Evolutionary conservation across 2,113 vertebrate genomes (phyloP), one percentile per base, ranked within the genome.

Genomic region (Ceratotherium simum): DNA sequence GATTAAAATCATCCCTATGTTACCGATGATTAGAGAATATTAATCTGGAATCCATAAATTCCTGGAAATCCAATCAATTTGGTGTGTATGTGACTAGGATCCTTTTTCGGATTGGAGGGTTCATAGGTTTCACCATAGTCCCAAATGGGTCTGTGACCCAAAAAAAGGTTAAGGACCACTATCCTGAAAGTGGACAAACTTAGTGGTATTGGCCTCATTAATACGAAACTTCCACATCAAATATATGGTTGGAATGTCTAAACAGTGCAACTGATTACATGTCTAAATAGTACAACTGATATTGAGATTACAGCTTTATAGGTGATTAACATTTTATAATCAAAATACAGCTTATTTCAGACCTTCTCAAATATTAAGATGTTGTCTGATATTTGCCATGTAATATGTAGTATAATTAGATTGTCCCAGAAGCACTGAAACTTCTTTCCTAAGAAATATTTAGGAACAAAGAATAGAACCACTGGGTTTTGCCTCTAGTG

Each of bases 271-370:
- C 11, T 62, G 82, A 67, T 85, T 89, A 42, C 4, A 11, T 78
- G 3, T 82, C 46, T 83, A 90, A 87, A 79, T 60, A 70, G 54
- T 54, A 82, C 33, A 76, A 95, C 6, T 12, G 21, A 94, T 87
- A 78, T 39, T 84, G 78, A 95, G 54, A 51, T 76, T 64, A 90
- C 64, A 83, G 10, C 31, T 91, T 96, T 69, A 88, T 54, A 91
- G 29, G 5, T 73, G 54, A 51, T 76, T 72, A 80, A 91, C 11
- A 42, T 90, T 95, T 93, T 91, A 79, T 51, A 86, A 72, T 69
- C 54, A 81, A 82, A 92, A 75, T 54, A 62, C 92, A 60, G 33
- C 12, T 88, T 88, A 79, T 89, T 91, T 84, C 60, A 83, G 70
- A 25, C 1, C 18, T 92, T 83, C n/a, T 86, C n/a, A 75, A 82